Evolutionary conservation across 1,140 invertebrate species (phyloP).

Genomic region (Helicoverpa armigera): DNA sequence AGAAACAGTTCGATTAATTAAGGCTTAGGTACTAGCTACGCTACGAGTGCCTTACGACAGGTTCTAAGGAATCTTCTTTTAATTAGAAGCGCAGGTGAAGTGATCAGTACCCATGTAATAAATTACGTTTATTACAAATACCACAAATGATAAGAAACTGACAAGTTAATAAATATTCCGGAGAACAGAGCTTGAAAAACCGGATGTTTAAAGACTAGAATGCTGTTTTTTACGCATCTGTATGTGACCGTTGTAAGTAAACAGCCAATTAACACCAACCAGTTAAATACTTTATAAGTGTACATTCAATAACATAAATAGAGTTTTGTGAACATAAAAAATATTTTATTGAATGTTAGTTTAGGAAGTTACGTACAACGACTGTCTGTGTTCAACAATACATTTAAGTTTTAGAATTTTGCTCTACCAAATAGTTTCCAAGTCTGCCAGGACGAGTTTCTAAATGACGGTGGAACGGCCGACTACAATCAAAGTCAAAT

Average conservation of each 20-base stretch:
- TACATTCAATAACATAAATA: constrained; percentile 30
- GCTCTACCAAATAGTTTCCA: no score
- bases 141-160: constrained; percentile 13
- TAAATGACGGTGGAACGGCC: no score
- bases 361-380: background rate
- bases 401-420: no score
- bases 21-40: background rate
- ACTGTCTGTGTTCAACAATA: no score
- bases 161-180: background rate
- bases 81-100: background rate
- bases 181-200: constrained; percentile 18
- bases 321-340: constrained; percentile 19
- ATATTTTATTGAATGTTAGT: background rate
- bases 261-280: constrained; percentile 43
- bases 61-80: background rate
- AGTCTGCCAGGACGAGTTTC: no score
- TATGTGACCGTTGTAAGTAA: constrained; percentile 39
- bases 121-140: constrained; percentile 16
- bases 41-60: background rate
- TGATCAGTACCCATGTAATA: background rate
- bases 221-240: constrained; percentile 5
- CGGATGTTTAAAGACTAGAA: constrained; percentile 26
- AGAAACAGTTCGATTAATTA: background rate
- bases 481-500: no score
- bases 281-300: constrained; percentile 35